Conservation (phyloP, 2,888 invertebrate genomes). For the Drosophila kanekoi region DNA sequence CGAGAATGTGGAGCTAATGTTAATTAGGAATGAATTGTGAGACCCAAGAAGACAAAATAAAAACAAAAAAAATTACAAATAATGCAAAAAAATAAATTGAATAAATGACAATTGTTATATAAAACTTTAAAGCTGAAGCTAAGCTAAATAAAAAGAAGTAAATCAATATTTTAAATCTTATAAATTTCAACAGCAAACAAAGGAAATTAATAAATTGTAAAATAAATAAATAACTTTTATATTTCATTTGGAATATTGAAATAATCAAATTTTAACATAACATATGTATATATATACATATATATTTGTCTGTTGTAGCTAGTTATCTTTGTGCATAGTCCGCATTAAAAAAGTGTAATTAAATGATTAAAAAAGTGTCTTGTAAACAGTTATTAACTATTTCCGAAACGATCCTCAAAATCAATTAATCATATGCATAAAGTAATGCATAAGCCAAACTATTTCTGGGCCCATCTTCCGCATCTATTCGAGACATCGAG, state of each 20-base stretch:
- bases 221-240: not conserved
- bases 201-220: no score
- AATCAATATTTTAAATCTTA: not conserved
- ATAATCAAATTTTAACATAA: no score
- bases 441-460: no score
- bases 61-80: no score
- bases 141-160: not conserved
- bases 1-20: constrained; percentile 30
- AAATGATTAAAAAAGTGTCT: not conserved
- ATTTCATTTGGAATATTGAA: not conserved
- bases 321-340: not conserved
- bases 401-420: no score
- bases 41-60: not conserved
- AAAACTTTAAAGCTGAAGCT: not conserved
- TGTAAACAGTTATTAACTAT: not conserved
- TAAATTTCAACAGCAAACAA: not conserved
- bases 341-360: constrained; percentile 11
- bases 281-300: not conserved
- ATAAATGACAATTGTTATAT: not conserved
- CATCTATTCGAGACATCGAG: no score
- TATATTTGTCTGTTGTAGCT: not conserved
- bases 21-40: constrained; percentile 17
- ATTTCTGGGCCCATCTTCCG: no score
- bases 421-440: no score
- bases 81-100: not conserved